Evolutionary conservation across 2,888 invertebrate species (phyloP).

Genomic region (Serripes groenlandicus): DNA sequence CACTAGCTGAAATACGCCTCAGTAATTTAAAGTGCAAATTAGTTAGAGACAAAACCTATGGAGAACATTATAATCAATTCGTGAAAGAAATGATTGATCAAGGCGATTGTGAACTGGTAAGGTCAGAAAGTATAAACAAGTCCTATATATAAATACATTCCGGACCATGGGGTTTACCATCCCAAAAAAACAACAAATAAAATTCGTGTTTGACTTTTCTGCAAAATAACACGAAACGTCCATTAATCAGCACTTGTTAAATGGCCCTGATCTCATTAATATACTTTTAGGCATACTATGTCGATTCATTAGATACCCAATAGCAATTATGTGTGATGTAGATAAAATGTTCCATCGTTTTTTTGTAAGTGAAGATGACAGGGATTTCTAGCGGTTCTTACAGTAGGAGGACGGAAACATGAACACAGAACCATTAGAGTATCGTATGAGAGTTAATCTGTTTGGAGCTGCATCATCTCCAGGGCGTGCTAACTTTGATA

Average conservation of each 20-base stretch:
- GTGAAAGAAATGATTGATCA: background rate
- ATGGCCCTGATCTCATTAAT: slow-evolving; percentile 64
- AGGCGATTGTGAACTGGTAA: background rate
- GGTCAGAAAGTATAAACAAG: slow-evolving; percentile 25
- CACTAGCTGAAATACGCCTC: background rate
- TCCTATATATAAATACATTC: too few relatives aligned
- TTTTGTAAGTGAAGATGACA: slow-evolving; percentile 17
- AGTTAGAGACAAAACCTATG: background rate
- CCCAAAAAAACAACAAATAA: slow-evolving; percentile 34
- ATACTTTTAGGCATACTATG: slow-evolving; percentile 57
- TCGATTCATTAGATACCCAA: slow-evolving; percentile 53
- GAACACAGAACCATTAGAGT: slow-evolving; percentile 26
- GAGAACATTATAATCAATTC: slow-evolving; percentile 37
- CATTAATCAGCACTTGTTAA: slow-evolving; percentile 46
- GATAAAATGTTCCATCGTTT: slow-evolving; percentile 71
- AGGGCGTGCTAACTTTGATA: slow-evolving; percentile 41
- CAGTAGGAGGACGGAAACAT: slow-evolving; percentile 47
- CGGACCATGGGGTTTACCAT: too few relatives aligned
- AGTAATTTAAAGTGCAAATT: background rate
- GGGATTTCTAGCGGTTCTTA: slow-evolving; percentile 56
- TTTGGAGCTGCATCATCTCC: slow-evolving; percentile 66
- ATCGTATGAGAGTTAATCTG: slow-evolving; percentile 60
- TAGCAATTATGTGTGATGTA: too few relatives aligned
- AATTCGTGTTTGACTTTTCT: slow-evolving; percentile 46
- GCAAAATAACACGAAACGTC: slow-evolving; percentile 24